Percentiles rank a stretch among this genome's conserved stretches.
phyloP scores from a whole-genome alignment of 2,797 vertebrate species.

The Esox lucius region DNA sequence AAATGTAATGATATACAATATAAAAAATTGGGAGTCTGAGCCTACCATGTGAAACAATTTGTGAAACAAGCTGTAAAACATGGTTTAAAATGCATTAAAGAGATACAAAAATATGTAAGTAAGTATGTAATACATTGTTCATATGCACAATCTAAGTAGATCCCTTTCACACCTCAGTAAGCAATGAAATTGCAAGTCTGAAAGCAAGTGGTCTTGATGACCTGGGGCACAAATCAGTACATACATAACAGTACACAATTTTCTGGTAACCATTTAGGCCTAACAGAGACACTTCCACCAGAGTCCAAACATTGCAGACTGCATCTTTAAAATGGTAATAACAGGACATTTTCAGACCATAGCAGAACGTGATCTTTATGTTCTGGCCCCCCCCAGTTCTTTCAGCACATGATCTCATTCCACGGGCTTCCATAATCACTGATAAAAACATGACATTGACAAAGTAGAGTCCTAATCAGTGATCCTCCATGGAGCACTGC shows the following conservation, averaged over 20 bases:
- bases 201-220: neutral
- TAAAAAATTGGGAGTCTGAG: neutral
- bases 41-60: neutral
- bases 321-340: too few species aligned
- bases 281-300: too few species aligned
- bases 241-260: too few species aligned
- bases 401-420: conserved; percentile 23
- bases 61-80: neutral
- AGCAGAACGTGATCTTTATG: conserved; percentile 10
- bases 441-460: conserved; percentile 13
- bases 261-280: too few species aligned
- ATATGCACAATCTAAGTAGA: conserved; percentile 21
- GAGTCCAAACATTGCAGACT: too few species aligned
- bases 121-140: neutral
- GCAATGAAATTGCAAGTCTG: too few species aligned
- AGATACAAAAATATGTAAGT: too few species aligned
- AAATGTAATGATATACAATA: neutral
- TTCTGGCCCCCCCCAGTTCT: conserved; percentile 13
- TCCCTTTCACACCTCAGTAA: too few species aligned
- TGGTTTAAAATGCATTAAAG: neutral
- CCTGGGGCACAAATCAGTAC: neutral
- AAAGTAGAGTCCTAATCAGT: neutral
- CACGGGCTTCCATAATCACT: conserved; percentile 27
- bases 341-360: neutral
- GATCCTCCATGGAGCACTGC: neutral